phyloP scores from a whole-genome alignment of 2,888 invertebrate species.

The Cremastobaeus sp. region DNA sequence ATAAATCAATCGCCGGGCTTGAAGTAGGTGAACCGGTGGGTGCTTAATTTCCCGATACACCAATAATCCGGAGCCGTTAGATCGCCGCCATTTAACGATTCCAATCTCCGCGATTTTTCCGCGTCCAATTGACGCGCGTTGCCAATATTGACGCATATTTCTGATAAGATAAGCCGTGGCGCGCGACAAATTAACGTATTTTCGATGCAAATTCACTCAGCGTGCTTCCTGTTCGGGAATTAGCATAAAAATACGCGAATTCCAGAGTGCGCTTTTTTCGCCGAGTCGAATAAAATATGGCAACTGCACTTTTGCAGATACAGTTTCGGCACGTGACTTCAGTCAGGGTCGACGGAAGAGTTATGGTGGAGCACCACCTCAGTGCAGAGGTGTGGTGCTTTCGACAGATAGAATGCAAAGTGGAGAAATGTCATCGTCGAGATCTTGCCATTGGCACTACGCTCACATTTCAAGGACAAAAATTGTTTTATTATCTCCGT shows the following conservation, averaged over 20 bases:
- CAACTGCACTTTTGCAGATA: neutral
- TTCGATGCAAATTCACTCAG: conserved; percentile 20
- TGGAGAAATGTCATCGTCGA: conserved; percentile 17
- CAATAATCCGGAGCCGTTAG: conserved; percentile 67
- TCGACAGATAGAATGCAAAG: conserved; percentile 6
- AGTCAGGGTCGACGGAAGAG: conserved; percentile 18
- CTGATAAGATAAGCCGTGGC: conserved; percentile 27
- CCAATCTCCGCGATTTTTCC: conserved; percentile 20
- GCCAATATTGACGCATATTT: conserved; percentile 38
- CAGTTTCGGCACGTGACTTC: conserved; percentile 6
- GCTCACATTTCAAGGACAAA: conserved; percentile 25
- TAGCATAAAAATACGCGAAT: conserved; percentile 6
- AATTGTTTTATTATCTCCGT: conserved; percentile 4
- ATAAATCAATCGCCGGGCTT: conserved; percentile 42
- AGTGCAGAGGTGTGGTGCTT: conserved; percentile 7
- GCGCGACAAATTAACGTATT: conserved; percentile 25
- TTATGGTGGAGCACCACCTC: neutral
- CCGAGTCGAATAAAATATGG: neutral
- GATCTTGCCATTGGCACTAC: conserved; percentile 20
- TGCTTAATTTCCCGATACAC: conserved; percentile 52
- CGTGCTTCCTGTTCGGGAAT: conserved; percentile 10
- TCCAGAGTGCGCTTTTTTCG: neutral
- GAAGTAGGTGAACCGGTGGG: conserved; percentile 51
- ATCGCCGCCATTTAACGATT: conserved; percentile 24
- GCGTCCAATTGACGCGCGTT: conserved; percentile 14